Conservation (phyloP, 1,140 invertebrate species). For the Micrasema longulum region DNA sequence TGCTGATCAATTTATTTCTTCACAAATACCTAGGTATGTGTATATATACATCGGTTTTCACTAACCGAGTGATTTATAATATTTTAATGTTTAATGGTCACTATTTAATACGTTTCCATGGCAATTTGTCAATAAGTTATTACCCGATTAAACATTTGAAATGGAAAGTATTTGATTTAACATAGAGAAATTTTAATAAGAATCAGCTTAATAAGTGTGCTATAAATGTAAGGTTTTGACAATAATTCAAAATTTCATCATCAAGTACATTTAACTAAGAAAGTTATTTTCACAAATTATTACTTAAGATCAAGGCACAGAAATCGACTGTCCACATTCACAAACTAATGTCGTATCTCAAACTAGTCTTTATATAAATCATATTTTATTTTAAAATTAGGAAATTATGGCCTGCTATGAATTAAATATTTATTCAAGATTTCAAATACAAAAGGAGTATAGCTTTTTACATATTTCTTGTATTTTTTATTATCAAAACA, state of each 20-base stretch:
- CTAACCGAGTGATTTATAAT: constrained; percentile 55
- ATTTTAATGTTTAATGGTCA: constrained; percentile 46
- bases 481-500: too few species aligned
- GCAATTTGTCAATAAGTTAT: too few species aligned
- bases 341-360: constrained; percentile 42
- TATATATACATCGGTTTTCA: constrained; percentile 55
- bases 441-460: too few species aligned
- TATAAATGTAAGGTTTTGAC: constrained; percentile 11
- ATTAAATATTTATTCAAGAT: background rate
- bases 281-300: constrained; percentile 47
- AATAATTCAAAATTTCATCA: constrained; percentile 16
- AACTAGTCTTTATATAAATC: constrained; percentile 15
- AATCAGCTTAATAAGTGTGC: constrained; percentile 5
- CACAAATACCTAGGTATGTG: constrained; percentile 55
- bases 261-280: constrained; percentile 36
- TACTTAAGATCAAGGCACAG: constrained; percentile 54
- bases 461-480: too few species aligned
- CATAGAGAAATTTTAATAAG: constrained; percentile 28
- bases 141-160: constrained; percentile 1
- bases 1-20: constrained; percentile 55
- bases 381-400: constrained; percentile 1
- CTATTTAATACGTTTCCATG: background rate
- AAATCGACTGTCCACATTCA: constrained; percentile 54
- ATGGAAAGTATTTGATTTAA: constrained; percentile 17
- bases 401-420: too few species aligned